Evolutionary conservation across 1,140 invertebrate species (phyloP).

Genomic region (Manduca sexta): DNA sequence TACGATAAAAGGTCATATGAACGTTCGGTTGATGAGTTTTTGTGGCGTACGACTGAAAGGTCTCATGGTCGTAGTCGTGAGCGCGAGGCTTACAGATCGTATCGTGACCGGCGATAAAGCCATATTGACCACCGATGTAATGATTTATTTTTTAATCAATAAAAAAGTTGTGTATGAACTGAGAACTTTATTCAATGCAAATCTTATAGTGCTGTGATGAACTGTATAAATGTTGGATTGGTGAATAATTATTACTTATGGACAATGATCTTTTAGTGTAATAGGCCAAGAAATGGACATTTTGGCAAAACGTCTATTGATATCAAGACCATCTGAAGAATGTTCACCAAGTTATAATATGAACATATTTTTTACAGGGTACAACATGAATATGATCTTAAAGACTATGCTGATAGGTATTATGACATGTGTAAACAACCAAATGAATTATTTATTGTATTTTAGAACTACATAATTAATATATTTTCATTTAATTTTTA

Average conservation of each 20-base stretch:
- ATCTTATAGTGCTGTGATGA: conserved; percentile 59
- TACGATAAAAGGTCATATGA: conserved; percentile 88
- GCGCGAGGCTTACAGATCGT: conserved; percentile 70
- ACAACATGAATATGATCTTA: not conserved
- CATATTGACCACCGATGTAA: conserved; percentile 57
- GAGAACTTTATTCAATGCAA: conserved; percentile 68
- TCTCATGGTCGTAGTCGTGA: conserved; percentile 73
- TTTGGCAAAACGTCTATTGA: not conserved
- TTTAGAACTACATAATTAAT: too few relatives aligned
- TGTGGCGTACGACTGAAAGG: conserved; percentile 85
- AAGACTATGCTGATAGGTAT: not conserved
- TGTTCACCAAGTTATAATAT: not conserved
- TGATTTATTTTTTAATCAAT: conserved; percentile 53
- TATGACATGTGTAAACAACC: too few relatives aligned
- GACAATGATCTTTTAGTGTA: conserved; percentile 1
- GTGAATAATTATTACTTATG: not conserved
- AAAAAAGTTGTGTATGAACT: conserved; percentile 68
- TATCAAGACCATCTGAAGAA: conserved; percentile 1
- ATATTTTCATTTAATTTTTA: too few relatives aligned
- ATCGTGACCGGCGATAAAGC: conserved; percentile 64
- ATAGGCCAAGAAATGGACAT: conserved; percentile 2
- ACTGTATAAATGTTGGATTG: conserved; percentile 18
- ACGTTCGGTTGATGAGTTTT: conserved; percentile 91
- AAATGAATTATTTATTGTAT: too few relatives aligned
- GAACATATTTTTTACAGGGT: conserved; percentile 4